phyloP scores from a whole-genome alignment of 30 jellyfish, hydroid and myxozoan species.

The Nemopilema nomurai region DNA sequence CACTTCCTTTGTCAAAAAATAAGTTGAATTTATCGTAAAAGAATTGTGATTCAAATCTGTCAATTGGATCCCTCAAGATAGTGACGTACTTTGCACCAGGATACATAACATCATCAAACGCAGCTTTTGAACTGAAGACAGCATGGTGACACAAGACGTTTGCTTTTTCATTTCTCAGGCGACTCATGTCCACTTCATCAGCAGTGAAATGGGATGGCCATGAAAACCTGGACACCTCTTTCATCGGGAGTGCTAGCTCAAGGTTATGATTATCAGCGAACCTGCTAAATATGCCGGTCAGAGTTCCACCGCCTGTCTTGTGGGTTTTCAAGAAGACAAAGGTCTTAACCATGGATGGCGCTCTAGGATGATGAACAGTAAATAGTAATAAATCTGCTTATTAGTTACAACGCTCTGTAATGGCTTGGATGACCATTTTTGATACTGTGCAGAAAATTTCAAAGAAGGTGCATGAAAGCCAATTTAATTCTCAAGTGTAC shows the following conservation, averaged over 20 bases:
- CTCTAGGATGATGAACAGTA: no score
- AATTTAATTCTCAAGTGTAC: no score
- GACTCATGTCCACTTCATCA: constrained; percentile 56
- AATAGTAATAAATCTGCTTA: no score
- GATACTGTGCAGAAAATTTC: no score
- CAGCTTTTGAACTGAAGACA: constrained; percentile 47
- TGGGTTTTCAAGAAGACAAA: constrained; percentile 79
- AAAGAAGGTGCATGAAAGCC: no score
- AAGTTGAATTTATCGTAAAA: constrained; percentile 61
- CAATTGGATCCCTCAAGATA: constrained; percentile 75
- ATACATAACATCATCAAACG: constrained; percentile 49
- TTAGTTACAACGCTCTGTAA: no score
- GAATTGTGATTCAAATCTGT: constrained; percentile 68
- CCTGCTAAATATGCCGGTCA: constrained; percentile 72
- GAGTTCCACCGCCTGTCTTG: constrained; percentile 84
- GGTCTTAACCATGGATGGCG: constrained; percentile 12
- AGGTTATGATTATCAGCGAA: constrained; percentile 58
- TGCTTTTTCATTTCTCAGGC: constrained; percentile 63
- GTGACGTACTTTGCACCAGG: constrained; percentile 63
- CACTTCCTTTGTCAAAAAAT: constrained; percentile 5
- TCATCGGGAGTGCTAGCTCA: constrained; percentile 69
- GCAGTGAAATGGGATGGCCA: constrained; percentile 78
- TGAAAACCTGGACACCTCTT: constrained; percentile 42
- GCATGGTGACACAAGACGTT: constrained; percentile 73
- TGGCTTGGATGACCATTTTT: no score